Evolutionary conservation across 2,797 vertebrate genomes (phyloP), one percentile per base, ranked within the genome.

Genomic region (Takifugu ocellatus): DNA sequence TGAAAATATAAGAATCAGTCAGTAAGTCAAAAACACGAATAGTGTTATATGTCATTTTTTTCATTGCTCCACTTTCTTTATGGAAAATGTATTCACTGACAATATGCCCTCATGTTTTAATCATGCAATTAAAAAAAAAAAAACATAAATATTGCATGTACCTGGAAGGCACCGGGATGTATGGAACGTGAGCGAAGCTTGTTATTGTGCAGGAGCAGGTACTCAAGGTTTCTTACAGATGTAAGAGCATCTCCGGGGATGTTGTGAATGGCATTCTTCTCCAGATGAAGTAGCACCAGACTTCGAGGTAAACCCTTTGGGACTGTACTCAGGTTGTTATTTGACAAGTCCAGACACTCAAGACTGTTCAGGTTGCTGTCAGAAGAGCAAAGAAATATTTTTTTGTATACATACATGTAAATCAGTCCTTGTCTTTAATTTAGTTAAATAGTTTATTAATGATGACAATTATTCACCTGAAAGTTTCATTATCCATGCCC

Each of bases 121-220:
- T 11, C 7, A 8, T 33, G 33, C 33, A 33, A 33, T 33, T 33
- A 14, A 39, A 39, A 39, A 14, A 12, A 3, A 14, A 39, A 39
- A 14, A 39, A 2, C 21, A 39, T 3, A 39, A 39, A 39, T 39
- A 2, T 3, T 3, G 14, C 12, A 16, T 0, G 3, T 72, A 89
- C 88, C 70, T 77, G 92, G 87, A 99, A 98, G 53, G 96, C 95
- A 33, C 77, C 54, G 0, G 92, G 92, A 72, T 98, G 93, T 78
- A 99, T 98, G 66, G 92, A 92, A 2, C 90, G 89, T 0, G 95
- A 95, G 45, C 89, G 94, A 43, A 99, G 85, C 64, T 91, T 92
- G 89, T 99, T 99, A 76, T 97, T 96, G 77, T 99, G 96, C n/a
- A 99, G 91, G 6, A 99, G 90, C 68, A 99, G 90, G 83, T 99